Percentiles rank a stretch among this genome's conserved stretches.
These are phyloP conservation scores for Mongoloraphidia duomilia DNA, from an alignment of 2,888 invertebrate genomes.

Conservation along the genomic window DNA sequence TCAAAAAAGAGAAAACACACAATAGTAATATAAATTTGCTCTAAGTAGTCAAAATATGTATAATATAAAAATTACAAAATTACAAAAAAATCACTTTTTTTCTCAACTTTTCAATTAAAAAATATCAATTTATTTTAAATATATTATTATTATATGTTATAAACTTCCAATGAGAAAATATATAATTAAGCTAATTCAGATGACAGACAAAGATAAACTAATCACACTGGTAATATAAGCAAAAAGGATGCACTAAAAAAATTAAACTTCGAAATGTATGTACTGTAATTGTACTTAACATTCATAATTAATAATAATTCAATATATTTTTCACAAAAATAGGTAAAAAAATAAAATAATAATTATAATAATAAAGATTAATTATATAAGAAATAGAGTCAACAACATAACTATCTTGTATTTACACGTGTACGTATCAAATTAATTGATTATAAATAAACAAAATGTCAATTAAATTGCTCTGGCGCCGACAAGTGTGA, in stretches of 20 bases:
- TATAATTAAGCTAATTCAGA: too few species aligned
- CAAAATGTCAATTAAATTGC: not conserved
- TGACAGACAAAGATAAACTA: too few species aligned
- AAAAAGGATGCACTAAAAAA: too few species aligned
- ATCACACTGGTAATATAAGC: too few species aligned
- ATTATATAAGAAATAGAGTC: constrained; percentile 30
- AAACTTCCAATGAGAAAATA: too few species aligned
- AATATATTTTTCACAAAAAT: constrained; percentile 33
- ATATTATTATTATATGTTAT: too few species aligned
- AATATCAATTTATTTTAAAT: not conserved
- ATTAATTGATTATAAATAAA: constrained; percentile 3
- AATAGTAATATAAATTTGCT: constrained; percentile 6
- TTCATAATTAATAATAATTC: constrained; percentile 25
- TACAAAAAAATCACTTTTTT: not conserved
- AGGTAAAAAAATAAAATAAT: constrained; percentile 37
- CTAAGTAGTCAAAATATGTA: constrained; percentile 2
- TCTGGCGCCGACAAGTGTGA: too few species aligned
- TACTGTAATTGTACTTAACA: constrained; percentile 30
- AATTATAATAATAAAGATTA: constrained; percentile 30
- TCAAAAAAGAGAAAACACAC: constrained; percentile 4
- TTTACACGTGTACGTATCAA: constrained; percentile 27
- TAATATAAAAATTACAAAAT: constrained; percentile 2
- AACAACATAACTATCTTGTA: constrained; percentile 26
- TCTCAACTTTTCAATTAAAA: not conserved
- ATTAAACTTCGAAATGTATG: constrained; percentile 21